Evolutionary conservation across 1,140 invertebrate genomes (phyloP).

Genomic region (Zophobas atratus): DNA sequence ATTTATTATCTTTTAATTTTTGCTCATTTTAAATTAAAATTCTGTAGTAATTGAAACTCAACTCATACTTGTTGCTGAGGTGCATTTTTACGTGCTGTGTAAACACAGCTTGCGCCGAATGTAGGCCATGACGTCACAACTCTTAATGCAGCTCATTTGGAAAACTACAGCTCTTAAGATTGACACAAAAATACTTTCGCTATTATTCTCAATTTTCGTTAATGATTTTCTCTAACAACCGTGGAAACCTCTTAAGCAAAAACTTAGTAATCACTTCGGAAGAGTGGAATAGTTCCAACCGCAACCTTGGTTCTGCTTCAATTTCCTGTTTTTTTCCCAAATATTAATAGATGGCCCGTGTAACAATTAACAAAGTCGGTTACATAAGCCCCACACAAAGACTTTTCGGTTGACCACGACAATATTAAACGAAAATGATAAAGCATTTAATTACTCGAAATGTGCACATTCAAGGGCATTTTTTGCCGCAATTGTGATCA

Average conservation of each 20-base stretch:
- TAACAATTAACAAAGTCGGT: background rate
- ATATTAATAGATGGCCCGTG: background rate
- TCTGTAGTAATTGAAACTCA: no score
- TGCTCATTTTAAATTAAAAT: no score
- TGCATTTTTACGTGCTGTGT: no score
- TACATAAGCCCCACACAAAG: background rate
- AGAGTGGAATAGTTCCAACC: conserved; percentile 16
- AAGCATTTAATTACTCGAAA: conserved; percentile 20
- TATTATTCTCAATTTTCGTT: no score
- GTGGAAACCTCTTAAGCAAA: background rate
- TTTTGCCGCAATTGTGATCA: background rate
- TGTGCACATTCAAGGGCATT: background rate
- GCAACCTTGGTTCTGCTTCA: conserved; percentile 12
- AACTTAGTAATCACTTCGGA: conserved; percentile 18
- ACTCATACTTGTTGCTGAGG: no score
- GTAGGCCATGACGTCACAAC: no score
- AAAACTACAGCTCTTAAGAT: no score
- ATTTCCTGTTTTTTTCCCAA: conserved; percentile 19
- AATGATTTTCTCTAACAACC: background rate
- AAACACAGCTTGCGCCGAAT: no score
- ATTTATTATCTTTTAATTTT: no score
- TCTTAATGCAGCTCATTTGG: no score
- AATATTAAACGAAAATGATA: background rate
- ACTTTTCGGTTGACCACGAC: background rate
- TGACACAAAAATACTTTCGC: no score